Evolutionary conservation across 2,888 invertebrate genomes (phyloP).

Genomic region (Drosophila borborema): DNA sequence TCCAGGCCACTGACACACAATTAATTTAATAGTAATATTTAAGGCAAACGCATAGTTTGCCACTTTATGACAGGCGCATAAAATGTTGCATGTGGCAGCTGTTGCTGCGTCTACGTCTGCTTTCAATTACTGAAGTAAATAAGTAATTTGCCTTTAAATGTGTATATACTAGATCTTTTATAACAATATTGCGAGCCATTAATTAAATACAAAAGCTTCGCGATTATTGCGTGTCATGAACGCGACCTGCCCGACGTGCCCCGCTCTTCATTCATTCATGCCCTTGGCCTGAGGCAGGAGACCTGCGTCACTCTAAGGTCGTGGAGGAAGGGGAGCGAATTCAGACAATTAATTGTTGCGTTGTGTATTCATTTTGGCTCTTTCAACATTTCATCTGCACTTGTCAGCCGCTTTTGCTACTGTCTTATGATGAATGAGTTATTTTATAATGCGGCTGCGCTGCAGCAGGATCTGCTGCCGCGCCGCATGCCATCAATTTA

Average conservation of each 20-base stretch:
- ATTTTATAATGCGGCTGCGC: slow-evolving; percentile 71
- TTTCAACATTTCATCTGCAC: slow-evolving; percentile 82
- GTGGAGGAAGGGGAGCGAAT: slow-evolving; percentile 36
- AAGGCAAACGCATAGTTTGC: slow-evolving; percentile 40
- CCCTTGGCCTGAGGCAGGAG: slow-evolving; percentile 15
- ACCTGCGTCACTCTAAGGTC: slow-evolving; percentile 27
- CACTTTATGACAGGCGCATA: slow-evolving; percentile 55
- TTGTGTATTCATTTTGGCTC: slow-evolving; percentile 76
- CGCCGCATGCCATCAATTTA: slow-evolving; percentile 48
- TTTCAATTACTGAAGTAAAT: slow-evolving; percentile 73
- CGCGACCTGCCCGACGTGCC: slow-evolving; percentile 42
- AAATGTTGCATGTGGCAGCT: slow-evolving; percentile 36
- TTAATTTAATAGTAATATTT: slow-evolving; percentile 60
- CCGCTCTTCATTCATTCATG: slow-evolving; percentile 25
- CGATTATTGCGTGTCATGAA: slow-evolving; percentile 78
- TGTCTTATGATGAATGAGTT: slow-evolving; percentile 77
- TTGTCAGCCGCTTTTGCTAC: slow-evolving; percentile 73
- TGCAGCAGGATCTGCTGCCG: slow-evolving; percentile 44
- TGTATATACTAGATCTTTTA: slow-evolving; percentile 48
- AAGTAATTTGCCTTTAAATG: slow-evolving; percentile 63
- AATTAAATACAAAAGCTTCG: slow-evolving; percentile 72
- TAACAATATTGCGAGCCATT: slow-evolving; percentile 71
- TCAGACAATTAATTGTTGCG: slow-evolving; percentile 77
- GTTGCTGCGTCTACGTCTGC: slow-evolving; percentile 35
- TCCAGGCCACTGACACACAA: slow-evolving; percentile 28